A percentile compares a stretch with the other conserved stretches of the same genome.
These are phyloP conservation scores for Bombycilla garrulus DNA, from an alignment of 2,113 vertebrate species.

Conservation along the genomic window DNA sequence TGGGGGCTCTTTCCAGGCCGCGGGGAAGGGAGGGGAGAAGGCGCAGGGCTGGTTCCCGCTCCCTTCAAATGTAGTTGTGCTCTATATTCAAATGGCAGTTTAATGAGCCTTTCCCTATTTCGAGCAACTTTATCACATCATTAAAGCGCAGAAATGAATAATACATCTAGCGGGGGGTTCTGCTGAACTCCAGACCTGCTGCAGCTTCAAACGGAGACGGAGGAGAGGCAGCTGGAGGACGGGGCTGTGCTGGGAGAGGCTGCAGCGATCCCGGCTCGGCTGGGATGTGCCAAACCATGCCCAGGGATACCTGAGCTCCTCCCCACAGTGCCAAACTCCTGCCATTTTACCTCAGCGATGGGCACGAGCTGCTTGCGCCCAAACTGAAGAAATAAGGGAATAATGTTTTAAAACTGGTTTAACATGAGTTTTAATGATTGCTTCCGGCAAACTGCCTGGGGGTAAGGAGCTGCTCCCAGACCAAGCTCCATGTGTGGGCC, in stretches of 20 bases:
- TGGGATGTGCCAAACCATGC: neutral
- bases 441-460: neutral
- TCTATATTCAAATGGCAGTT: constrained; percentile 81
- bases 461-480: neutral
- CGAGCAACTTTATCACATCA: constrained; percentile 81
- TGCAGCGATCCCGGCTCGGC: neutral
- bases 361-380: neutral
- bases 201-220: constrained; percentile 66
- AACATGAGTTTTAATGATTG: neutral
- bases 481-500: rapidly evolving
- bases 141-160: constrained; percentile 80
- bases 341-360: neutral
- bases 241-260: neutral
- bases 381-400: neutral
- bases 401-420: neutral
- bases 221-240: neutral
- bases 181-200: constrained; percentile 75
- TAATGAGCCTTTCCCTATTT: constrained; percentile 81
- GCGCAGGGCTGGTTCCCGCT: constrained; percentile 37
- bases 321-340: neutral
- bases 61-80: constrained; percentile 68
- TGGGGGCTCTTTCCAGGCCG: neutral
- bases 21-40: neutral
- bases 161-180: constrained; percentile 79
- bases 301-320: neutral